Evolutionary conservation across 2,797 vertebrate genomes (phyloP), one percentile per base, ranked within the genome.

Genomic region (Xiphorhynchus erythropygius): DNA sequence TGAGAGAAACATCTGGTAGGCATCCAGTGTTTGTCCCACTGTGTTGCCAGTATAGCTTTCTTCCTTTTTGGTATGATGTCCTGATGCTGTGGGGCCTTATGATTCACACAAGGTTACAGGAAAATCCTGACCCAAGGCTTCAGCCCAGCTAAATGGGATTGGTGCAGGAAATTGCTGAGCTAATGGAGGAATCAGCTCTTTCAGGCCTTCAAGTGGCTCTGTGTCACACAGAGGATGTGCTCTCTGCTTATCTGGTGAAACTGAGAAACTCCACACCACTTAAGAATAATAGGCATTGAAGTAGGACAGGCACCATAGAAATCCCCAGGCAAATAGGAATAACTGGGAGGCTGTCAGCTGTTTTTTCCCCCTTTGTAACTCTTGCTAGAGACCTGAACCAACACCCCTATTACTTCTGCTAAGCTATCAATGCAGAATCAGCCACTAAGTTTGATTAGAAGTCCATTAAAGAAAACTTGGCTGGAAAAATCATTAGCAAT

Each of bases 401-500:
- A 24, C 23, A 49, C 80, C 84, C n/a, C 24, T 65, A 44, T 30
- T 70, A 56, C 33, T 80, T 89, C 35, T 80, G 52, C 75, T 83
- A 53, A 86, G 12, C 24, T 60, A n/a, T 46, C 52, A 82, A 30
- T 89, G 50, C 18, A 67, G 78, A 75, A 89, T 82, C 49, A 69
- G 23, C 47, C 57, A 63, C 50, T 25, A 64, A 7, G 79, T 90
- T 85, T 92, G 49, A 77, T 87, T 87, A 81, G 13, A 77, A 88
- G 74, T 77, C 52, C 78, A 28, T 95, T 89, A 63, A 87, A 93
- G 59, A 96, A 87, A 85, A 84, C 53, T 68, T 84, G 28, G 17
- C n/a, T 91, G 68, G 70, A 86, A 96, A 95, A 95, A 95, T 90
- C 83, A 75, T 91, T 84, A 87, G 67, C 65, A 64, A 78, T 95